phyloP scores from a whole-genome alignment of 2,888 invertebrate genomes.

The Melieria omissa region DNA sequence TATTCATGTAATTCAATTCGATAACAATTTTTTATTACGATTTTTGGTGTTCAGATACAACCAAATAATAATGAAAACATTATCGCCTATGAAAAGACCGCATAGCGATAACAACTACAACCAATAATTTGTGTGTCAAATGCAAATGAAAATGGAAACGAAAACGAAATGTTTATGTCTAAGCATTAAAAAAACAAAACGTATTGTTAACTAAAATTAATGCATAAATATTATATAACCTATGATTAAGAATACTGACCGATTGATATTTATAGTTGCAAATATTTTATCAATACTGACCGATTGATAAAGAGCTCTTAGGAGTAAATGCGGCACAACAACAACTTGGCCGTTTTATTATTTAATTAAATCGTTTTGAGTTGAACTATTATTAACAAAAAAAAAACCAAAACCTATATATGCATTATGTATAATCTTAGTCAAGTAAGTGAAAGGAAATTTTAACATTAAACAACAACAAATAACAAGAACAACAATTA shows the following conservation, averaged over 20 bases:
- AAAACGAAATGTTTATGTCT: background rate
- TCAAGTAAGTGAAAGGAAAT: background rate
- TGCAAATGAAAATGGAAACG: background rate
- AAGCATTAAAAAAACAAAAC: background rate
- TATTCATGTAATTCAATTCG: too few relatives aligned
- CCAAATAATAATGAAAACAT: too few relatives aligned
- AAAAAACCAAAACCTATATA: background rate
- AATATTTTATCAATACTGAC: conserved; percentile 19
- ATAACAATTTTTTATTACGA: background rate
- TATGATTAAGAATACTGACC: conserved; percentile 21
- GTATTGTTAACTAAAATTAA: background rate
- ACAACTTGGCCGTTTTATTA: background rate
- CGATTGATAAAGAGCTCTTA: conserved; percentile 9
- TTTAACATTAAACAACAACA: background rate
- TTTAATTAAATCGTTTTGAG: too few relatives aligned
- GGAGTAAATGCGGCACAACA: conserved; percentile 16
- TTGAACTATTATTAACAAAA: too few relatives aligned
- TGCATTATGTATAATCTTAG: background rate
- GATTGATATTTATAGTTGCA: conserved; percentile 38
- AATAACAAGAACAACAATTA: conserved; percentile 1
- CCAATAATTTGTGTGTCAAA: background rate
- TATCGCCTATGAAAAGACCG: too few relatives aligned
- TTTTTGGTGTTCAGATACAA: background rate
- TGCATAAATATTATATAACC: background rate
- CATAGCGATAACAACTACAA: background rate